phyloP scores from a whole-genome alignment of 2,113 vertebrate species.

The Microcebus ravelobensis region DNA sequence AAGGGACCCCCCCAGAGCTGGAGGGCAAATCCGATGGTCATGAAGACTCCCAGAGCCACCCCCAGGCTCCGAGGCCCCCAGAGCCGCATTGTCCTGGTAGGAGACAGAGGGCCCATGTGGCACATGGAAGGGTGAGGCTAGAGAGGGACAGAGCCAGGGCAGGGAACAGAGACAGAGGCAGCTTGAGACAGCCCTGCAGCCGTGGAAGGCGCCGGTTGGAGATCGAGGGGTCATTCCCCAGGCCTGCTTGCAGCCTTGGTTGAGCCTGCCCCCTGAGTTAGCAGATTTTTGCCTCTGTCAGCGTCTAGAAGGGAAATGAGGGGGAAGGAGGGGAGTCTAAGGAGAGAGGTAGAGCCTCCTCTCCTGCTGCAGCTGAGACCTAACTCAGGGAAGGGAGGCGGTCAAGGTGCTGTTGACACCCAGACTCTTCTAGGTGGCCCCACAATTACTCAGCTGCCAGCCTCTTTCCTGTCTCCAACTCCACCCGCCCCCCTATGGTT shows the following conservation, averaged over 20 bases:
- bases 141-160: constrained; percentile 10
- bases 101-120: constrained; percentile 50
- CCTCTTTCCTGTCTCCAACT: background rate
- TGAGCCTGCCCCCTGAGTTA: constrained; percentile 74
- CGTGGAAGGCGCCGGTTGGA: background rate
- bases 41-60: constrained; percentile 79
- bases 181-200: constrained; percentile 39
- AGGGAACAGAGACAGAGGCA: constrained; percentile 48
- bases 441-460: background rate
- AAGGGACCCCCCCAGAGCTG: constrained; percentile 79
- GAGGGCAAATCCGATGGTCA: constrained; percentile 82
- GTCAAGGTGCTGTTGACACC: background rate
- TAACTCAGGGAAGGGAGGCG: background rate
- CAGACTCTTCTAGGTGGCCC: background rate
- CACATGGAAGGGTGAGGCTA: background rate
- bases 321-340: constrained; percentile 55
- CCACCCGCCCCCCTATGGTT: background rate
- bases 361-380: background rate
- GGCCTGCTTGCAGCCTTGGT: constrained; percentile 50
- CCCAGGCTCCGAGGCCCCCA: constrained; percentile 75
- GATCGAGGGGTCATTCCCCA: constrained; percentile 70
- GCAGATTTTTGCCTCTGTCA: constrained; percentile 80
- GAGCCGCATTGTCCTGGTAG: constrained; percentile 68
- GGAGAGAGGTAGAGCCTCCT: background rate
- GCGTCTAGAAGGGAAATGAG: constrained; percentile 80